phyloP scores from a whole-genome alignment of 2,113 vertebrate species.

The Channa maculata region DNA sequence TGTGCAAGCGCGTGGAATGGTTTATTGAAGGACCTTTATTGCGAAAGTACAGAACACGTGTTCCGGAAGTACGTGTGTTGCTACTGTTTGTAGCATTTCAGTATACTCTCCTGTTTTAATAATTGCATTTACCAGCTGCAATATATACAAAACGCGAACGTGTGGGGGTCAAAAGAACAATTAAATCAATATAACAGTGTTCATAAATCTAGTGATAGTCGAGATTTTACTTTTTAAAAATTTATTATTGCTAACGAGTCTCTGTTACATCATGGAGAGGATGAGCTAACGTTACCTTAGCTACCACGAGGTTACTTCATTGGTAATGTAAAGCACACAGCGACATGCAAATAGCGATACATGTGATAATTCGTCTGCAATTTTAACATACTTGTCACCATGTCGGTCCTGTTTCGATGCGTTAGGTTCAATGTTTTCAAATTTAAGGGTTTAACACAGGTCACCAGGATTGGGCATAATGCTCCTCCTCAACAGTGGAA shows the following conservation, averaged over 20 bases:
- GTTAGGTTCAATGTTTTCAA: background rate
- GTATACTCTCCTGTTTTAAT: background rate
- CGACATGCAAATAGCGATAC: background rate
- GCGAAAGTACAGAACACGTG: background rate
- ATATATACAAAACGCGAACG: background rate
- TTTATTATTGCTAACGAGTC: background rate
- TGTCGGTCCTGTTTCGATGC: slow-evolving; percentile 28
- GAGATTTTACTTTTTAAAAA: too few relatives aligned
- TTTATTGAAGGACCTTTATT: slow-evolving; percentile 31
- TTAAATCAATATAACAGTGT: background rate
- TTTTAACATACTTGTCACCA: background rate
- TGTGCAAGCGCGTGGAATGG: too few relatives aligned
- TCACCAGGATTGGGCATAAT: slow-evolving; percentile 1
- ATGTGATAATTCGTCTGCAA: background rate
- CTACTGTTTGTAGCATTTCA: background rate
- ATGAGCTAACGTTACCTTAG: background rate
- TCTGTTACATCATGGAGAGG: background rate
- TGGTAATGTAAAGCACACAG: background rate
- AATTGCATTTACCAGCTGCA: accelerated
- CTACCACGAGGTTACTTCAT: background rate
- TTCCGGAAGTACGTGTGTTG: slow-evolving; percentile 34
- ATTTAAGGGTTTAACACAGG: slow-evolving; percentile 2
- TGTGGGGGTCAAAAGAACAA: too few relatives aligned
- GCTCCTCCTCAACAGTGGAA: slow-evolving; percentile 3
- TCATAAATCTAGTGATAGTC: background rate